Conservation (phyloP, 1,140 invertebrate species). For the Drosophila kurseongensis region DNA sequence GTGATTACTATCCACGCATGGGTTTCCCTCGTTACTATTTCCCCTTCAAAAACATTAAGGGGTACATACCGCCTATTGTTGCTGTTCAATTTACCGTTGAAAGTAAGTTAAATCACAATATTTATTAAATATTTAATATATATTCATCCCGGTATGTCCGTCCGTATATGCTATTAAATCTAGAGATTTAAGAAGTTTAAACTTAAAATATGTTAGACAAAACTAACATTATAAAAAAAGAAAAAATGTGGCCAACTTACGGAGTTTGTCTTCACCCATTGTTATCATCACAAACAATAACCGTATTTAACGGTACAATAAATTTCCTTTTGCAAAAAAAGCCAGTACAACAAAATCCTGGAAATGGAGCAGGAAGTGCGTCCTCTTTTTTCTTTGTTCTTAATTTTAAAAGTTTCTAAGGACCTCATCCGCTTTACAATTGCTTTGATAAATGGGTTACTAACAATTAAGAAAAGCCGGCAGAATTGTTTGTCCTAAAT, state of each 20-base stretch:
- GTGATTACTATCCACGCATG: slow-evolving; percentile 91
- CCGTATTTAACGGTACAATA: slow-evolving; percentile 1
- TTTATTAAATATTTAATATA: too few species aligned
- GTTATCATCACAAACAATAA: background rate
- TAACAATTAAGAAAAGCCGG: too few species aligned
- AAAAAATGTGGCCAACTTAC: background rate
- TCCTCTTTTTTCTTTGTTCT: slow-evolving; percentile 1
- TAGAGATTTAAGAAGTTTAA: too few species aligned
- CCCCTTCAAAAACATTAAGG: slow-evolving; percentile 92
- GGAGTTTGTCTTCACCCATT: background rate
- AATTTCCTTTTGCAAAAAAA: background rate
- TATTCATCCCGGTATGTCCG: too few species aligned
- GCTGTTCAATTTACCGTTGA: slow-evolving; percentile 94
- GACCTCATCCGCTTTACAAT: background rate
- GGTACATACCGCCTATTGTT: slow-evolving; percentile 94
- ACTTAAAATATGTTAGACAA: too few species aligned
- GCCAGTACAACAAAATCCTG: background rate
- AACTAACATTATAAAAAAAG: too few species aligned
- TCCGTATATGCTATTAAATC: too few species aligned
- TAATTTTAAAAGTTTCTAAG: slow-evolving; percentile 2
- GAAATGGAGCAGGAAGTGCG: background rate
- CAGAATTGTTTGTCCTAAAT: too few species aligned
- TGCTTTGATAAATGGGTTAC: background rate
- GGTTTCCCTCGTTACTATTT: slow-evolving; percentile 92
- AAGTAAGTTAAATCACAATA: slow-evolving; percentile 87